Evolutionary conservation across 2,888 invertebrate species (phyloP), one percentile per base, ranked within the genome.

Genomic region (Malthinus seriepunctatus): DNA sequence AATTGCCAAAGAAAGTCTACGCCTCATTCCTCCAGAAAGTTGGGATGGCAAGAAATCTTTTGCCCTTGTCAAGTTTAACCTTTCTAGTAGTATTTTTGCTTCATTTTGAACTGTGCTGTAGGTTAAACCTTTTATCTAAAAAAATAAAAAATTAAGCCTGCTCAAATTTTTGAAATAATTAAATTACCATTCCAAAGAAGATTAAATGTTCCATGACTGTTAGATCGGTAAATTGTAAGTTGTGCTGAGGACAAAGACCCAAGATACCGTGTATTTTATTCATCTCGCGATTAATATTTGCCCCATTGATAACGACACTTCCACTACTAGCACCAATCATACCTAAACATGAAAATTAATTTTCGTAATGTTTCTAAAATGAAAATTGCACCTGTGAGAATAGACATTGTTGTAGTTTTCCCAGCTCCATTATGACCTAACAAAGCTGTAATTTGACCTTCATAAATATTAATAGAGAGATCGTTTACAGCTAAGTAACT

Each of bases 21-120:
- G 84, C 79, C 94, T 92, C 87, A 95, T 95, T 8, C 97, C 97
- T n/a, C 96, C 95, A 0, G 96, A 96, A 56, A 97, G 79, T 49
- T 84, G 82, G 15, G 76, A 74, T 0, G 88, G 86, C 62, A 84
- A 75, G 32, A 79, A 79, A 67, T 87, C 71, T 1, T 79, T 81
- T 75, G 95, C 94, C 0, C 85, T 82, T 0, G 70, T 69, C 47
- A 93, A 76, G 49, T 74, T 68, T 32, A 90, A 77, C 71, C 87
- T 85, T 8, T 77, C 71, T 32, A 92, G 76, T 65, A 89, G 79
- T 3, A 79, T 72, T 11, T 81, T 72, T 3, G 86, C n/a, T n/a
- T n/a, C n/a, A n/a, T n/a, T n/a, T n/a, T n/a, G n/a, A n/a, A n/a
- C n/a, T n/a, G n/a, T n/a, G 8, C 23, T 8, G 37, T 51, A 48